Percentiles rank a stretch among this genome's conserved stretches.
These are phyloP conservation scores for Lasioglossum villosulum DNA, from an alignment of 2,888 invertebrate genomes.

Conservation along the genomic window DNA sequence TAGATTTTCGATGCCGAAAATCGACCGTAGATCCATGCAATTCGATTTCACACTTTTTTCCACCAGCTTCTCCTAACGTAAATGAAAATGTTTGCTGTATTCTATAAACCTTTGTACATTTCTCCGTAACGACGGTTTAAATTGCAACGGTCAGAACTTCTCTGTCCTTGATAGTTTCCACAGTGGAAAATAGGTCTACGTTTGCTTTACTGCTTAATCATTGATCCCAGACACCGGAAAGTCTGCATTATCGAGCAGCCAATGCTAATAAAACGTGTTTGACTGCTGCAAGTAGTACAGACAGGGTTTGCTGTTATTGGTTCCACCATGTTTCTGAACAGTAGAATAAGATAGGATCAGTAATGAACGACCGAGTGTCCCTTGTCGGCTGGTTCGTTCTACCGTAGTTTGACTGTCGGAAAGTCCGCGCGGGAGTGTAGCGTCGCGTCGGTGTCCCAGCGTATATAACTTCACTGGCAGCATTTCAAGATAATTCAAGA, in stretches of 20 bases:
- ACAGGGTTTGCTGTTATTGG: neutral
- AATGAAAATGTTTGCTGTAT: too few species aligned
- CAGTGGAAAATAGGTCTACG: neutral
- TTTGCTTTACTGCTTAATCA: neutral
- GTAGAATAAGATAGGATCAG: neutral
- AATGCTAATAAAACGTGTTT: neutral
- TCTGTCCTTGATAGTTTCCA: neutral
- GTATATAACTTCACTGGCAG: constrained; percentile 62
- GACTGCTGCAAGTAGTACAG: neutral
- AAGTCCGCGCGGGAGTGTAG: constrained; percentile 17
- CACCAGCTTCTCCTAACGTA: neutral
- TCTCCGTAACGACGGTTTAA: neutral
- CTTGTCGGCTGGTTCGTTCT: constrained; percentile 26
- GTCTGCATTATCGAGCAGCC: neutral
- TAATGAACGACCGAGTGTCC: constrained; percentile 22
- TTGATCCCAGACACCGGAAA: neutral
- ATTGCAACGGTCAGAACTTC: neutral
- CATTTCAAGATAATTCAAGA: constrained; percentile 73
- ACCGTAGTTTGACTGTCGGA: constrained; percentile 44
- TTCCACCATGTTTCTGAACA: neutral
- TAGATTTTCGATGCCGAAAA: neutral
- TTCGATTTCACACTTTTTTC: neutral
- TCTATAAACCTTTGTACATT: too few species aligned
- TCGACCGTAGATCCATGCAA: neutral
- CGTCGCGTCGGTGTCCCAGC: neutral